These are phyloP conservation scores for Equus przewalskii DNA, from an alignment of 2,113 vertebrate species.

Conservation along the genomic window DNA sequence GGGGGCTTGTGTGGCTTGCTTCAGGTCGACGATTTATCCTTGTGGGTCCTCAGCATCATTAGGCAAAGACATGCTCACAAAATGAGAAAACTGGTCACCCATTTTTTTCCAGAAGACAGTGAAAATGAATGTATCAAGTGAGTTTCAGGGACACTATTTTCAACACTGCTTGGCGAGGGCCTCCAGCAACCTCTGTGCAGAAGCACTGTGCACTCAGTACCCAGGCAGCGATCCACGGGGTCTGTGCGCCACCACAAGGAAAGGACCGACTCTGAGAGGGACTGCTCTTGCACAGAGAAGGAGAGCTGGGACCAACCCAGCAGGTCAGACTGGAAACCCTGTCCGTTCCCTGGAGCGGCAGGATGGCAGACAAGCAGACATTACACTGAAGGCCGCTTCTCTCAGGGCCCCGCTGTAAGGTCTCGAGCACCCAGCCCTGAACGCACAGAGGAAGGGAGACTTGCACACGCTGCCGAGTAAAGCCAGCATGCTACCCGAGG, in stretches of 20 bases:
- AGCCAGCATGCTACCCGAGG: too few species aligned
- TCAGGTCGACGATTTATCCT: background rate
- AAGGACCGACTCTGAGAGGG: background rate
- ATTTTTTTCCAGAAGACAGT: too few species aligned
- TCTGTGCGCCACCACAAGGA: too few species aligned
- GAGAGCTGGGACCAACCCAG: background rate
- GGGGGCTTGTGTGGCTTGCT: background rate
- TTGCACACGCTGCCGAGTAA: too few species aligned
- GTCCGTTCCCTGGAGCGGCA: background rate
- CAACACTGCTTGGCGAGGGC: background rate
- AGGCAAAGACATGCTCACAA: too few species aligned
- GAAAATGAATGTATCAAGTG: background rate
- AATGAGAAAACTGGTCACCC: background rate
- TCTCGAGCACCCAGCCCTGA: background rate
- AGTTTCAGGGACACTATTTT: background rate
- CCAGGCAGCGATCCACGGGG: too few species aligned
- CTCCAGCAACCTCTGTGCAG: background rate
- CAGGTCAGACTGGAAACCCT: background rate
- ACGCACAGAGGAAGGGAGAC: background rate
- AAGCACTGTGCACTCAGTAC: background rate
- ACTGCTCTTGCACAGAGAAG: too few species aligned
- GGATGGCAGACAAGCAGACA: fast-evolving
- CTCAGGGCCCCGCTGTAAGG: background rate
- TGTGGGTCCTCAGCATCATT: background rate
- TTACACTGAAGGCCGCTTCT: background rate